Percentiles rank a stretch among this genome's conserved stretches.
Evolutionary conservation across 2,797 vertebrate species (phyloP).

Genomic region (Paramormyrops hopkinsi): DNA sequence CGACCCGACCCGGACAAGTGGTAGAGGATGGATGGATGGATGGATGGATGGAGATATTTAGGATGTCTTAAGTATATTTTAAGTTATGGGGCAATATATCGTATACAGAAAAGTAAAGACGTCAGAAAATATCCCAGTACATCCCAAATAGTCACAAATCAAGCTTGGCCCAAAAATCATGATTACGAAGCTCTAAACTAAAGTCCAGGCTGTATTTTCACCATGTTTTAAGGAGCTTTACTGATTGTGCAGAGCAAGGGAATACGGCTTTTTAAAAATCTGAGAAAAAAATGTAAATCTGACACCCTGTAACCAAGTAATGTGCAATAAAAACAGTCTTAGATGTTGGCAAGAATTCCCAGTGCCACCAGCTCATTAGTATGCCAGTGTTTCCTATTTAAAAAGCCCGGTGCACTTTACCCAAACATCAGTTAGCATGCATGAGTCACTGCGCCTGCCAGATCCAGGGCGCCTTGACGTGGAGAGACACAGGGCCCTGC

Average conservation of each 20-base stretch:
- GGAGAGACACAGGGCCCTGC: neutral
- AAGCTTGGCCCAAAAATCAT: neutral
- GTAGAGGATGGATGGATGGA: no score
- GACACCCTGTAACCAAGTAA: slow-evolving; percentile 34
- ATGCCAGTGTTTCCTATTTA: slow-evolving; percentile 1
- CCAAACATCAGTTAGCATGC: neutral
- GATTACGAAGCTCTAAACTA: neutral
- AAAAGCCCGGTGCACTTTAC: neutral
- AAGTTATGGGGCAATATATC: neutral
- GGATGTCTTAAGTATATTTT: neutral
- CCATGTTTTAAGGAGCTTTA: neutral
- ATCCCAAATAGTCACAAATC: neutral
- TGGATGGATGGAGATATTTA: neutral
- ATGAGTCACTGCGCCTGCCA: slow-evolving; percentile 19
- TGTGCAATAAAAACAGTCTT: slow-evolving; percentile 1
- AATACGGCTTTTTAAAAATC: neutral
- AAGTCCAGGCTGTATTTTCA: neutral
- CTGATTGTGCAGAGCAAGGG: neutral
- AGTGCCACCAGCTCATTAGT: slow-evolving; percentile 29
- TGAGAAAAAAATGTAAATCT: slow-evolving; percentile 17
- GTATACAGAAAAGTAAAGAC: neutral
- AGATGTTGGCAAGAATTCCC: neutral
- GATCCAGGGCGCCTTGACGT: neutral
- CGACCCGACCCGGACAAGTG: no score
- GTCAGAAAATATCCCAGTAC: neutral